These are phyloP conservation scores for Chironex yamaguchii DNA, from an alignment of 30 jellyfish, hydroid and myxozoan genomes.

Conservation along the genomic window DNA sequence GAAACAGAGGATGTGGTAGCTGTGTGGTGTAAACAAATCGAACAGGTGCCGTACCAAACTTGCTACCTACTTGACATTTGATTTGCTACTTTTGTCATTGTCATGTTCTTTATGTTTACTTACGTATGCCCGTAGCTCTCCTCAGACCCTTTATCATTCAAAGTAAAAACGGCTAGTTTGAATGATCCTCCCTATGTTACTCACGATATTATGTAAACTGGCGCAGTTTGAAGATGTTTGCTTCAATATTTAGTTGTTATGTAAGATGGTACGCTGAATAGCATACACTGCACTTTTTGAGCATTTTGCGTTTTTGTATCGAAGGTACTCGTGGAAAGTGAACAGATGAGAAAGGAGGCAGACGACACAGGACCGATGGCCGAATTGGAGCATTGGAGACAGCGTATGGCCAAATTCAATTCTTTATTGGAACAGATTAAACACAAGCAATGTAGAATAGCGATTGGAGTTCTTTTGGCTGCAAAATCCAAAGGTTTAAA, in stretches of 20 bases:
- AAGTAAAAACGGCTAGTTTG: no score
- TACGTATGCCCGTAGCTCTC: no score
- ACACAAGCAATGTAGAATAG: slow-evolving; percentile 83
- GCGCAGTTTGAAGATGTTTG: no score
- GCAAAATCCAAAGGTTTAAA: slow-evolving; percentile 87
- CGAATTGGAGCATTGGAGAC: slow-evolving; percentile 98
- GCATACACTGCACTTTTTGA: no score
- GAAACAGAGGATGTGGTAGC: slow-evolving; percentile 78
- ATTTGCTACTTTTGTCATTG: no score
- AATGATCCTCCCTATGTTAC: no score
- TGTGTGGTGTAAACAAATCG: slow-evolving; percentile 96
- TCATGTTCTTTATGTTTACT: no score
- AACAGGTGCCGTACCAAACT: slow-evolving; percentile 79
- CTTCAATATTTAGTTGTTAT: no score
- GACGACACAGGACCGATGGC: slow-evolving; percentile 99
- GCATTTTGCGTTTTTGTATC: background rate
- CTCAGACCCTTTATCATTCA: no score
- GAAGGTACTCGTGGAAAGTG: slow-evolving; percentile 99
- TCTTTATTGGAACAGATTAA: slow-evolving; percentile 89
- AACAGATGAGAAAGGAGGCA: slow-evolving; percentile 97
- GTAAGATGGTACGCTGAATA: no score
- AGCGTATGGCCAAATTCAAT: slow-evolving; percentile 92
- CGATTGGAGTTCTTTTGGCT: slow-evolving; percentile 73
- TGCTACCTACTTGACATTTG: no score
- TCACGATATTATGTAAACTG: no score